phyloP scores from a whole-genome alignment of 2,797 vertebrate species.

The Phyllotis vaccarum region DNA sequence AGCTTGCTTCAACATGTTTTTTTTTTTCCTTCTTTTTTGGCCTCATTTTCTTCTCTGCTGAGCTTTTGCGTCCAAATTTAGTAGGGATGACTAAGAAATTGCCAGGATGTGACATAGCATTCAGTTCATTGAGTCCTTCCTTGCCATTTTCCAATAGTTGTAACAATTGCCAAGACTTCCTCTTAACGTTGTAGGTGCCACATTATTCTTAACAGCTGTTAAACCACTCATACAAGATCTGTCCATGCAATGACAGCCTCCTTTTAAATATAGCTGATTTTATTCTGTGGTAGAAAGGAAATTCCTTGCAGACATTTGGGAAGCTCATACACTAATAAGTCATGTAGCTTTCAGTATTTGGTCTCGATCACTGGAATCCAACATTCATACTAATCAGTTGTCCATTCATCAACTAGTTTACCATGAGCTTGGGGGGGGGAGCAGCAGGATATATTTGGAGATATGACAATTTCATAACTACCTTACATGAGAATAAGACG shows the following conservation, averaged over 20 bases:
- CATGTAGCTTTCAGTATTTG: slow-evolving; percentile 7
- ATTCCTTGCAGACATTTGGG: slow-evolving; percentile 58
- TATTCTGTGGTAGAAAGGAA: not conserved
- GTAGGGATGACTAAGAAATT: slow-evolving; percentile 81
- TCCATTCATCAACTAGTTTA: not conserved
- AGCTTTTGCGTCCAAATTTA: slow-evolving; percentile 79
- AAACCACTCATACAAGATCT: slow-evolving; percentile 28
- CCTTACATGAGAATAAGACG: not conserved
- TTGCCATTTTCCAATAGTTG: slow-evolving; percentile 78
- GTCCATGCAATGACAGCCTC: slow-evolving; percentile 25
- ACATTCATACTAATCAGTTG: not conserved
- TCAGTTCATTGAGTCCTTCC: slow-evolving; percentile 80
- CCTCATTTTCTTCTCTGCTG: slow-evolving; percentile 71
- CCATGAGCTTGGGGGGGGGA: not conserved
- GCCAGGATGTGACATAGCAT: slow-evolving; percentile 74
- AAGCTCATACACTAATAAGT: slow-evolving; percentile 39
- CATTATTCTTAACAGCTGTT: slow-evolving; percentile 61
- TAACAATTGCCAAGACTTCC: slow-evolving; percentile 68
- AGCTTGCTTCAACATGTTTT: slow-evolving; percentile 72
- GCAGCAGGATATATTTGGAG: not conserved
- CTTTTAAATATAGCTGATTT: slow-evolving; percentile 53
- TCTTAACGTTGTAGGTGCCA: slow-evolving; percentile 53
- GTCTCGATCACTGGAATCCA: slow-evolving; percentile 61
- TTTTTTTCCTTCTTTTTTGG: slow-evolving; percentile 72
- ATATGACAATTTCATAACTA: slow-evolving; percentile 1